Evolutionary conservation across 2,113 vertebrate genomes (phyloP).

Genomic region (Dromiciops gliroides): DNA sequence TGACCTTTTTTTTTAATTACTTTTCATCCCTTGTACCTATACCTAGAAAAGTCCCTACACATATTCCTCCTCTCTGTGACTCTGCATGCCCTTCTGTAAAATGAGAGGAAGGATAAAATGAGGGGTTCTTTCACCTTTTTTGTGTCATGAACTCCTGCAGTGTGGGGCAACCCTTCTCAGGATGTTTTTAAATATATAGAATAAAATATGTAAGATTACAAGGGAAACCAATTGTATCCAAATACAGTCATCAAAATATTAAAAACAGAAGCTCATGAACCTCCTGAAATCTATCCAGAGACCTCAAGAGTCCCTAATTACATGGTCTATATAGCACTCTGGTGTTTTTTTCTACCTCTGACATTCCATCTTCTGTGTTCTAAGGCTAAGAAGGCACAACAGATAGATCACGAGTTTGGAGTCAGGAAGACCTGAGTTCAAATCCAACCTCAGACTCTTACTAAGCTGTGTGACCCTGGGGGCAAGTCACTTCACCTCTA

Average conservation of each 20-base stretch:
- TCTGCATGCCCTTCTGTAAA: background rate
- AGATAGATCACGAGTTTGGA: background rate
- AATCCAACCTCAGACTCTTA: background rate
- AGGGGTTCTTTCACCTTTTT: background rate
- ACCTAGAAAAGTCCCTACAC: conserved; percentile 32
- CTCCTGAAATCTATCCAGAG: background rate
- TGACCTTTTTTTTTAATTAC: background rate
- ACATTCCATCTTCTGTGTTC: background rate
- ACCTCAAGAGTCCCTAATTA: background rate
- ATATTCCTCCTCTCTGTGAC: background rate
- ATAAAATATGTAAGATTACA: background rate
- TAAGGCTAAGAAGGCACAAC: background rate
- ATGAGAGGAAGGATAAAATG: background rate
- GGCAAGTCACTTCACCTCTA: background rate
- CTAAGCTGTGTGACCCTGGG: background rate
- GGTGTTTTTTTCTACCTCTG: background rate
- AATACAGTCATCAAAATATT: background rate
- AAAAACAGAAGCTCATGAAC: background rate
- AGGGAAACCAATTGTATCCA: background rate
- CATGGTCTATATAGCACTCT: background rate
- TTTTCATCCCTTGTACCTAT: background rate
- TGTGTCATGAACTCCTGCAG: background rate
- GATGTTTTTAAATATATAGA: background rate
- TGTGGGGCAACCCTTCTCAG: background rate
- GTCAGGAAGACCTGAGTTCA: background rate